phyloP scores from a whole-genome alignment of 1,140 invertebrate genomes.

The Wiebesia pumilae region DNA sequence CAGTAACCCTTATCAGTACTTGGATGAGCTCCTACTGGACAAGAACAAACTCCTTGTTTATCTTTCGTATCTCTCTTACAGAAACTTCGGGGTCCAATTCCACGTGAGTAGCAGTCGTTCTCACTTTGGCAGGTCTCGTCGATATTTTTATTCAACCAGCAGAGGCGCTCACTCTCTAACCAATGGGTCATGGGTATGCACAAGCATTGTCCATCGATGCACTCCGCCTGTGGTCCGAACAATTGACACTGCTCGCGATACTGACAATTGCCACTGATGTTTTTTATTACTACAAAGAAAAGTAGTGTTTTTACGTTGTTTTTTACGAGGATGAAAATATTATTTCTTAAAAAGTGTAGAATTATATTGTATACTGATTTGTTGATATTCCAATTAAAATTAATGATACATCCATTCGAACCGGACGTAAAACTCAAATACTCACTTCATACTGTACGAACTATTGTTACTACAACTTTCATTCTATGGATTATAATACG shows the following conservation, averaged over 20 bases:
- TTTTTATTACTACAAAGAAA: slow-evolving; percentile 42
- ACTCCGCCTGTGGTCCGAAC: slow-evolving; percentile 60
- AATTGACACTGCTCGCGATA: slow-evolving; percentile 57
- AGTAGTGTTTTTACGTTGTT: not conserved
- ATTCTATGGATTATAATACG: too few species aligned
- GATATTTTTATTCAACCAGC: slow-evolving; percentile 59
- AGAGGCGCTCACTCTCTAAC: slow-evolving; percentile 57
- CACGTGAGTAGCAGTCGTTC: slow-evolving; percentile 56
- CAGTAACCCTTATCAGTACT: slow-evolving; percentile 49
- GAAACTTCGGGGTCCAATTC: not conserved
- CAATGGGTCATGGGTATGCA: slow-evolving; percentile 60
- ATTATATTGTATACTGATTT: too few species aligned
- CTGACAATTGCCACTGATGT: slow-evolving; percentile 51
- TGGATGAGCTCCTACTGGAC: slow-evolving; percentile 50
- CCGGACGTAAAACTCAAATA: too few species aligned
- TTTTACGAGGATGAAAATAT: too few species aligned
- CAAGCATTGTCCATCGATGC: slow-evolving; percentile 53
- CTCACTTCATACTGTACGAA: too few species aligned
- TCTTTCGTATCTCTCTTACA: not conserved
- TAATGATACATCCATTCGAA: too few species aligned
- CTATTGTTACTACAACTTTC: not conserved
- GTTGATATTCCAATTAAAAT: too few species aligned
- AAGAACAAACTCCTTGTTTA: slow-evolving; percentile 43
- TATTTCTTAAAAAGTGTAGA: too few species aligned
- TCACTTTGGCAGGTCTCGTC: slow-evolving; percentile 52